Evolutionary conservation across 1,140 invertebrate species (phyloP), one percentile per base, ranked within the genome.

Genomic region (Colletes gigas): DNA sequence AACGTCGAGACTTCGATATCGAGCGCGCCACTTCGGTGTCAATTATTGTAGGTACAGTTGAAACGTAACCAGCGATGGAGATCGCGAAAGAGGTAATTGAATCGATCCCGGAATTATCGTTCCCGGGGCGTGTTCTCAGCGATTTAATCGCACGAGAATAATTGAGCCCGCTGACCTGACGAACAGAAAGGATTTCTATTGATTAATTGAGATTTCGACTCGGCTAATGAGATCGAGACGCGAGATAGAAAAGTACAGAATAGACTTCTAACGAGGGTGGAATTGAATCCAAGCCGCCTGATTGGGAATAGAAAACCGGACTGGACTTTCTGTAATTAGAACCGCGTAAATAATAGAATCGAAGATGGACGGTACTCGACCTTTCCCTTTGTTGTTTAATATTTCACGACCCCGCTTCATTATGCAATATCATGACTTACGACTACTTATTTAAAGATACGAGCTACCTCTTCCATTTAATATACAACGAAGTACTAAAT

Each of bases 41-140:
- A 30, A 60, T 60, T 55, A 71, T 69, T 52, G 69, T 65, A 14
- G 15, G 6, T 15, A 21, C 57, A 50, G 41, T 41, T 50, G 59
- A 74, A 47, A 44, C 57, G 8, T 9, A 63, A 55, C 7, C 19
- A 52, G 17, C 19, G 21, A 3, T 12, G 10, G 3, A 60, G 68
- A 80, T 71, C 54, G 60, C 57, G 73, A 30, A 52, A 15, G 52
- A 74, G 57, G 67, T 78, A 74, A 84, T 72, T 65, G 78, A 81
- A 84, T 74, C 63, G 78, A 55, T 55, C 39, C 7, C 21, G 30
- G 62, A 55, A 66, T 66, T 41, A 44, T 66, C 10, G 57, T 39
- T 14, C 62, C n/a, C 54, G 59, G 21, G 73, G 73, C 62, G 50
- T 75, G 30, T 47, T 14, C 52, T 0, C 17, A 30, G 52, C 17